Base-by-base conservation (phyloP, 2,888 invertebrate species). In the Lottia gigantea region DNA sequence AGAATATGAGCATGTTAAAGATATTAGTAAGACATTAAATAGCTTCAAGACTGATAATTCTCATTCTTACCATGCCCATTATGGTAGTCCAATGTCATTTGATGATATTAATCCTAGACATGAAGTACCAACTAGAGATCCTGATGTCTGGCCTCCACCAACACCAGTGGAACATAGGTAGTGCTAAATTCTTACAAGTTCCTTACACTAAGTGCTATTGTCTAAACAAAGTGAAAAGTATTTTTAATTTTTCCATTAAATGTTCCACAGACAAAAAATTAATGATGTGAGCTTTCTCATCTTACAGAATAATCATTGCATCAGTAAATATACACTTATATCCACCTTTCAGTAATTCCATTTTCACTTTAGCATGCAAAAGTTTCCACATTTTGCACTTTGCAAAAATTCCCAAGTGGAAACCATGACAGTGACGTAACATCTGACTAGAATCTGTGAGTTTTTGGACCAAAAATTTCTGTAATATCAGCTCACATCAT, bases 1-100 rank as follows among this genome's bases (percentile, higher is more conserved):
- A 71, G 98, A 98, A 88, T 96, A 95, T 88, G 95, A 96, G 83
- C 94, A 95, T 89, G 92, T 98, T 64, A 97, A 96, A 89, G 93
- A 93, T 75, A 92, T 94, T 23, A 93, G 92, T 81, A 92, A 92
- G 62, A 93, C 94, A 1, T 88, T 96, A 75, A 92, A 93, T 83
- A 91, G 94, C 83, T 94, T 95, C 85, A 93, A 93, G 88, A 73
- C 82, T 3, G 85, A 85, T 68, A 78, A 76, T 45, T 73, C 91
- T 92, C 73, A 94, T 93, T 72, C 78, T 91, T 79, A 76, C 62
- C 76, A 80, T 65, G 76, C 69, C 0, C 74, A 80, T 67, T 77
- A 76, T 67, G 80, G 79, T 45, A 70, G 65, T 46, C 71, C 62
- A 71, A 63, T 70, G 74, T 78, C 76, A 19, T 66, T 67, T 14